Percentiles rank a stretch among this genome's conserved stretches.
Evolutionary conservation across 23 tunicate species (phyloP).

Genomic region (Halocynthia roretzi): DNA sequence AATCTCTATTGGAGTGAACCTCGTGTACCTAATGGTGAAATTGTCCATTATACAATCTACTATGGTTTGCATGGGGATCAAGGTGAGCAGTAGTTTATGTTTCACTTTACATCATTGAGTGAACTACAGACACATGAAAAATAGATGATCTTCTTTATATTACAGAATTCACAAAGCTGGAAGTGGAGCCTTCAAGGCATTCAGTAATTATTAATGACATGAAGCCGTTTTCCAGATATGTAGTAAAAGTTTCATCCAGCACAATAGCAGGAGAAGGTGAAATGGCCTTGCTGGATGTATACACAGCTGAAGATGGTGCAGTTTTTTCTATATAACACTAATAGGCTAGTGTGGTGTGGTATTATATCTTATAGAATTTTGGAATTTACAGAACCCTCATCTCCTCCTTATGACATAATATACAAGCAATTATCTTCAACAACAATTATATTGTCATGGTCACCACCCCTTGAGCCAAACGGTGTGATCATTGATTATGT

Average conservation of each 20-base stretch:
- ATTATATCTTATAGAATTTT: neutral
- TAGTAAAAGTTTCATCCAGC: conserved; percentile 17
- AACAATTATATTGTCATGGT: conserved; percentile 37
- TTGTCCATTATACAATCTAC: conserved; percentile 23
- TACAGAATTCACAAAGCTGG: no score
- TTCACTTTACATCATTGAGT: no score
- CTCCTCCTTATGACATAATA: conserved; percentile 40
- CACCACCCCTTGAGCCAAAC: conserved; percentile 39
- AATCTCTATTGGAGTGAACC: conserved; percentile 50
- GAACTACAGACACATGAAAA: no score
- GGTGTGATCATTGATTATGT: conserved; percentile 34
- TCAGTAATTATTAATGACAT: neutral
- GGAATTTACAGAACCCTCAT: conserved; percentile 28
- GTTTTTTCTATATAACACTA: neutral
- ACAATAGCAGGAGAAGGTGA: conserved; percentile 55
- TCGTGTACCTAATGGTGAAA: conserved; percentile 33
- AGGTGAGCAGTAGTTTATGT: no score
- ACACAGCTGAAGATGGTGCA: conserved; percentile 58
- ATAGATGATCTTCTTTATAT: no score
- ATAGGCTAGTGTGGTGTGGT: neutral
- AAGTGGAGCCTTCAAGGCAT: no score
- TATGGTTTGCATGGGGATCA: neutral
- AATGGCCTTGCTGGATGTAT: conserved; percentile 7
- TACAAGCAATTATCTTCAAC: conserved; percentile 40
- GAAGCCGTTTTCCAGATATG: conserved; percentile 27